phyloP scores from a whole-genome alignment of 2,797 vertebrate genomes.

The Cirrhinus mrigala region DNA sequence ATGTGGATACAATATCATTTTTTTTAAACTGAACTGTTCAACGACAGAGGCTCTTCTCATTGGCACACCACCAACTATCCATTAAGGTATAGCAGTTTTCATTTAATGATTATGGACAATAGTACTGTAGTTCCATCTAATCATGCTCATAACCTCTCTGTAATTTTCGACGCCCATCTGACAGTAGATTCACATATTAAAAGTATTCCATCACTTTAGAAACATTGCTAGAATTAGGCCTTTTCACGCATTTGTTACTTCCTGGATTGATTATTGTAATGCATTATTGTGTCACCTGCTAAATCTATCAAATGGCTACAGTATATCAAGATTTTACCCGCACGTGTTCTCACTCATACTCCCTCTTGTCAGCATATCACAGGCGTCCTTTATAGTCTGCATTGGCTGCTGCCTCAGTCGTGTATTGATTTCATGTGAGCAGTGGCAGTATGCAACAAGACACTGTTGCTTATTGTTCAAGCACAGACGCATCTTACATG shows the following conservation, averaged over 20 bases:
- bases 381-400: no score
- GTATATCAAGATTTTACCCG: no score
- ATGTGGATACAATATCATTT: no score
- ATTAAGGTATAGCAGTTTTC: background rate
- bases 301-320: background rate
- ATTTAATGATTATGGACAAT: background rate
- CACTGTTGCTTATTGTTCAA: background rate
- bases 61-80: background rate
- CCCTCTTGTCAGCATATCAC: no score
- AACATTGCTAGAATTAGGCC: background rate
- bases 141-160: background rate
- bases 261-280: background rate
- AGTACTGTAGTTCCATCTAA: background rate
- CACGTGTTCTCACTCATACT: no score
- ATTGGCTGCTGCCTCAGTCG: no score
- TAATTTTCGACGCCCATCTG: background rate
- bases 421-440: background rate
- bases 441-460: background rate
- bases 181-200: background rate
- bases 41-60: background rate
- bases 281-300: background rate
- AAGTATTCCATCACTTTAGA: background rate
- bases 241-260: background rate
- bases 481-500: slow-evolving; percentile 3
- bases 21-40: no score